Evolutionary conservation across 2,888 invertebrate genomes (phyloP), one percentile per base, ranked within the genome.

Genomic region (Scaptomyza parva): DNA sequence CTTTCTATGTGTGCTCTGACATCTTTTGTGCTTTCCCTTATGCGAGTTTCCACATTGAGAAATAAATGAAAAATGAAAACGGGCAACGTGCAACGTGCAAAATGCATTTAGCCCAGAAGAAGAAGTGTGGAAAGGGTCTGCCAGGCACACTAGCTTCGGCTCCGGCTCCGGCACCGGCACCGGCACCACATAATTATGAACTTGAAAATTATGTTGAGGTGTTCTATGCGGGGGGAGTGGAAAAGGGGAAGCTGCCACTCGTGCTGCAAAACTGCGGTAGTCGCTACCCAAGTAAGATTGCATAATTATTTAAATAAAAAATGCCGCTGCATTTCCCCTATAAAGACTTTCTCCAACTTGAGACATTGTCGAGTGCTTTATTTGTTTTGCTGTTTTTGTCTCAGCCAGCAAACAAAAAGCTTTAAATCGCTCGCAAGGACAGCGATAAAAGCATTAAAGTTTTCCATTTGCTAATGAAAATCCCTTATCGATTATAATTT

Each of bases 131-230:
- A n/a, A 40, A 51, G 50, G 35, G 22, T 14, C 44, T 41, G 58
- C 17, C 22, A 47, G 54, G 44, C 28, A 28, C 30, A 26, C n/a
- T n/a, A n/a, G n/a, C n/a, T n/a, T n/a, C n/a, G 26, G 26, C 26
- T 9, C 26, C 7, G 7, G 33, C 33, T 7, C n/a, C 7, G 5
- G 35, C 35, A 35, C 2, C 8, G 9, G 37, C 37, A 37, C 52
- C 45, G 59, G 35, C 48, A 44, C 55, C 61, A 72, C 77, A 84
- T 86, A 88, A 89, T 88, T 88, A 88, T 89, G 88, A 88, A 84
- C 89, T 88, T 89, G 89, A 88, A 88, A 82, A 77, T 59, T 52
- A n/a, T 53, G 54, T 33, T 53, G 33, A 17, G 17, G 37, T 35
- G 35, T 14, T 45, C 4, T 18, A 17, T 44, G 44, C 14, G 2